Conservation (phyloP, 2,113 vertebrate species). For the Pholis gunnellus region DNA sequence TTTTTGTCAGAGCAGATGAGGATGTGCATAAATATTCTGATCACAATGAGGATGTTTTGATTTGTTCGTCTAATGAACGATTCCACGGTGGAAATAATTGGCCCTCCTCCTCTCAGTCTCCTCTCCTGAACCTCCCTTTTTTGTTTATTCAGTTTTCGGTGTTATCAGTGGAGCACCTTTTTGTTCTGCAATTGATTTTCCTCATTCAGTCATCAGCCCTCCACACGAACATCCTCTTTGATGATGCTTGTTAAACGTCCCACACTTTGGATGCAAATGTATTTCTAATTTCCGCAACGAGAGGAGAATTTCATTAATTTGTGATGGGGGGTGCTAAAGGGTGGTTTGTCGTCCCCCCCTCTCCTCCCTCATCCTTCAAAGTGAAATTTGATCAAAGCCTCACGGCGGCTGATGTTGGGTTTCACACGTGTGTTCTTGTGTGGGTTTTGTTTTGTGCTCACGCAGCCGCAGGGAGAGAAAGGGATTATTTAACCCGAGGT, state of each 20-base stretch:
- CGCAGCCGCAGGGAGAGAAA: not conserved
- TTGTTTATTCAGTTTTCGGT: constrained; percentile 42
- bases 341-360: constrained; percentile 35
- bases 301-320: constrained; percentile 57
- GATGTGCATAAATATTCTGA: constrained; percentile 59
- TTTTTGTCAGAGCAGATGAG: constrained; percentile 32
- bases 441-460: constrained; percentile 26
- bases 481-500: constrained; percentile 39
- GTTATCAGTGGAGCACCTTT: constrained; percentile 24
- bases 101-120: not conserved
- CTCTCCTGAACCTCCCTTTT: constrained; percentile 7
- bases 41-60: constrained; percentile 45
- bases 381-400: constrained; percentile 66
- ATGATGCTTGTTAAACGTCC: constrained; percentile 44
- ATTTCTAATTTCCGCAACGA: constrained; percentile 51
- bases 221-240: constrained; percentile 13
- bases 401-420: constrained; percentile 7
- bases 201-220: constrained; percentile 34
- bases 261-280: constrained; percentile 54
- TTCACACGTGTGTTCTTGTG: constrained; percentile 15
- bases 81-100: constrained; percentile 56
- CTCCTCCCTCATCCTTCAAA: constrained; percentile 54
- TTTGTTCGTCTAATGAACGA: constrained; percentile 52
- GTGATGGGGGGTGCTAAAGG: not conserved
- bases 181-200: constrained; percentile 18